Evolutionary conservation across 2,888 invertebrate species (phyloP).

Genomic region (Apoda limacodes): DNA sequence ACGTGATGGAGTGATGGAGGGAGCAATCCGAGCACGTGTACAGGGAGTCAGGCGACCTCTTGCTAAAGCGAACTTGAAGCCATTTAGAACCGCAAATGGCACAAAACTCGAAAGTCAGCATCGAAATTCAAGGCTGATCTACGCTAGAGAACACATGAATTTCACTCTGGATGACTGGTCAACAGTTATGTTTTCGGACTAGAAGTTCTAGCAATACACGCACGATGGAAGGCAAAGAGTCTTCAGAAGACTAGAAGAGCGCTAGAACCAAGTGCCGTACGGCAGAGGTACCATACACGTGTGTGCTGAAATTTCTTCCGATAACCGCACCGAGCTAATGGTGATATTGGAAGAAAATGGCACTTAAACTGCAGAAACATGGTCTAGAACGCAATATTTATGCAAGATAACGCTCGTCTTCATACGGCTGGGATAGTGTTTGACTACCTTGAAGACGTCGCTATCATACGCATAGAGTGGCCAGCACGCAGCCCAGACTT

Average conservation of each 20-base stretch:
- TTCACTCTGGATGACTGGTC: conserved; percentile 4
- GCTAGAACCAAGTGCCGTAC: not conserved
- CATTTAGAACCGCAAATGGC: conserved; percentile 4
- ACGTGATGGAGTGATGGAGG: too few species aligned
- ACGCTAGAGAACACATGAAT: conserved; percentile 4
- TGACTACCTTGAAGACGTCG: too few species aligned
- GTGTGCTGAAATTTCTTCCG: too few species aligned
- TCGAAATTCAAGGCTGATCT: conserved; percentile 2
- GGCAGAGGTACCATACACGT: too few species aligned
- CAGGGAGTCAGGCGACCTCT: conserved; percentile 1
- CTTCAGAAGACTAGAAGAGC: conserved; percentile 1
- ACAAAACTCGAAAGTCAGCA: not conserved
- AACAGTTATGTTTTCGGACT: conserved; percentile 6
- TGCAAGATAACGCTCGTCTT: too few species aligned
- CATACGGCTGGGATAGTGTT: too few species aligned
- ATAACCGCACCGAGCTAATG: too few species aligned
- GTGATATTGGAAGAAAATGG: too few species aligned
- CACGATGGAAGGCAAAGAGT: conserved; percentile 3
- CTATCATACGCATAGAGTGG: too few species aligned
- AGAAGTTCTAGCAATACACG: conserved; percentile 3
- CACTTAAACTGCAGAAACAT: too few species aligned
- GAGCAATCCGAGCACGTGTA: too few species aligned
- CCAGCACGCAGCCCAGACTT: not conserved
- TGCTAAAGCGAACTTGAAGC: conserved; percentile 2
- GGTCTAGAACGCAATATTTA: too few species aligned